Evolutionary conservation across 2,797 vertebrate species (phyloP).

Genomic region (Takifugu ocellatus): DNA sequence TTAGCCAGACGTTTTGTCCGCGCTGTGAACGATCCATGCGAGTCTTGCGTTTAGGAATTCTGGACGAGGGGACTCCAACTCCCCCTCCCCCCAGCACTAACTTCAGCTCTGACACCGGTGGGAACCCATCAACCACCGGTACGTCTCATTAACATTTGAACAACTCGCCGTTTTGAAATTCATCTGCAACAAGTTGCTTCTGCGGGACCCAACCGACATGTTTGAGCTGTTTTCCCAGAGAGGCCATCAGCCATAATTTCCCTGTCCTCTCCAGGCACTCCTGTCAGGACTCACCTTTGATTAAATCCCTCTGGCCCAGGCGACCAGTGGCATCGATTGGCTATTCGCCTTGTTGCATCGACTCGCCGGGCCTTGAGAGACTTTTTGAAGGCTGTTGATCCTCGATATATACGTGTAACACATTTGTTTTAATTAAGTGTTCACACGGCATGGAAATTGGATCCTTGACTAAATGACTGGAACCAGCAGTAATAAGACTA

Average conservation of each 20-base stretch:
- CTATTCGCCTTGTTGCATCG: constrained; percentile 75
- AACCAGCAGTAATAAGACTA: constrained; percentile 76
- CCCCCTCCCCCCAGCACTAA: constrained; percentile 2
- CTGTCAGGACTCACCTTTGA: constrained; percentile 72
- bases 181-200: constrained; percentile 28
- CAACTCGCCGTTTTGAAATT: constrained; percentile 31
- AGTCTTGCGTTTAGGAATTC: too few species aligned
- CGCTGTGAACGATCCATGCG: too few species aligned
- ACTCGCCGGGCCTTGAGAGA: constrained; percentile 70
- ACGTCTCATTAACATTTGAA: constrained; percentile 25
- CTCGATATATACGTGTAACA: constrained; percentile 80
- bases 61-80: too few species aligned
- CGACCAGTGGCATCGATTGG: constrained; percentile 78
- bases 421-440: constrained; percentile 87
- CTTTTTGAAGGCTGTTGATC: constrained; percentile 75
- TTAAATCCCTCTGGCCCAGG: constrained; percentile 75
- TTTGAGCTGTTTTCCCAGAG: constrained; percentile 49
- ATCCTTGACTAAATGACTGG: constrained; percentile 77
- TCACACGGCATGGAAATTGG: constrained; percentile 80
- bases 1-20: background rate
- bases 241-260: constrained; percentile 56
- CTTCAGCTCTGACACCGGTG: background rate
- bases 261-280: constrained; percentile 47
- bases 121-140: background rate
- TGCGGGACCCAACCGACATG: constrained; percentile 26